Percentiles rank a stretch among this genome's conserved stretches.
phyloP scores from a whole-genome alignment of 2,888 invertebrate species.

The Julus scanicus region DNA sequence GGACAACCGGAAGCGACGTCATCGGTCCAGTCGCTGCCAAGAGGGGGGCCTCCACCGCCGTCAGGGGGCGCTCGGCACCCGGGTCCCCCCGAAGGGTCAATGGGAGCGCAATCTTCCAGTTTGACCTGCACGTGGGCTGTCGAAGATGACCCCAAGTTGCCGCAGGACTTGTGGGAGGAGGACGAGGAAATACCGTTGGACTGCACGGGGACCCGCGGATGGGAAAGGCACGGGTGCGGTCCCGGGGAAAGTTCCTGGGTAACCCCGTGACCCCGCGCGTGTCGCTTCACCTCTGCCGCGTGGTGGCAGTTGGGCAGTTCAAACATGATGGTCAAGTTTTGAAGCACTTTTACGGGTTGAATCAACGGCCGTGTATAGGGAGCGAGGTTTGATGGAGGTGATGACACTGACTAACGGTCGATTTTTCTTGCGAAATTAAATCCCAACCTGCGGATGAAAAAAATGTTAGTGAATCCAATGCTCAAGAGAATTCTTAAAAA shows the following conservation, averaged over 20 bases:
- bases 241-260: neutral
- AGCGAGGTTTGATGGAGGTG: neutral
- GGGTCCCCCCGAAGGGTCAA: neutral
- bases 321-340: neutral
- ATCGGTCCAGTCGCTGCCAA: constrained; percentile 13
- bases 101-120: constrained; percentile 37
- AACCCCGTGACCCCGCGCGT: neutral
- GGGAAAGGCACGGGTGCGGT: neutral
- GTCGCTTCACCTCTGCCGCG: neutral
- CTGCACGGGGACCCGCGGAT: constrained; percentile 17
- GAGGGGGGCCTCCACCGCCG: neutral
- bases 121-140: constrained; percentile 51
- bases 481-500: too few relatives aligned
- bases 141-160: neutral
- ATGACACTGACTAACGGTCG: neutral
- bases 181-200: constrained; percentile 51
- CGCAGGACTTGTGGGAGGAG: constrained; percentile 37
- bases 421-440: neutral
- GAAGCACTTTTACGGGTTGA: neutral
- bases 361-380: neutral
- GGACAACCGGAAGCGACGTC: constrained; percentile 15
- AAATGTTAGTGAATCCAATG: neutral
- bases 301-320: constrained; percentile 36
- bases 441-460: neutral
- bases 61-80: neutral